phyloP scores from a whole-genome alignment of 2,797 vertebrate species.

The Catharus ustulatus region DNA sequence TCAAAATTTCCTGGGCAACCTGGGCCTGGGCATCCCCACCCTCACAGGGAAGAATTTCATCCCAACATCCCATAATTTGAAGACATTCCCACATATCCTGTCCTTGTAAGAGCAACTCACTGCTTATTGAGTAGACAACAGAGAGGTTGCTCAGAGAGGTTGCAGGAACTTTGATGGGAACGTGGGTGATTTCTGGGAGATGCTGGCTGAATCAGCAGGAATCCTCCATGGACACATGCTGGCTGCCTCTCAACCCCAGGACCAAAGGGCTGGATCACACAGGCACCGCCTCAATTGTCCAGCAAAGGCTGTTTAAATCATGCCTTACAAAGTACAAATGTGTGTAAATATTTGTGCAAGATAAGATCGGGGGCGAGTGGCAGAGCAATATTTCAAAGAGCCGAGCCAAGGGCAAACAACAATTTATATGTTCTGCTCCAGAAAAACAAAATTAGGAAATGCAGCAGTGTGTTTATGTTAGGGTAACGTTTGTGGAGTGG shows the following conservation, averaged over 20 bases:
- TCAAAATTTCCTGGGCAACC: not conserved
- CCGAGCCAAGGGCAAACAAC: slow-evolving; percentile 52
- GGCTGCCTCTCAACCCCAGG: not conserved
- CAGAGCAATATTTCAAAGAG: slow-evolving; percentile 66
- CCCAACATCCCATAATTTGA: not conserved
- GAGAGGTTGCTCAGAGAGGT: not conserved
- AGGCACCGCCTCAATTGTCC: not conserved
- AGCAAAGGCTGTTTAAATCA: slow-evolving; percentile 29
- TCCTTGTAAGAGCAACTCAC: not conserved
- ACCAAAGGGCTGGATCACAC: slow-evolving; percentile 6
- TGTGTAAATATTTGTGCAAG: slow-evolving; percentile 66
- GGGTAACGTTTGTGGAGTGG: not conserved
- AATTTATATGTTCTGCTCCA: slow-evolving; percentile 54
- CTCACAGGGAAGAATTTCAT: not conserved
- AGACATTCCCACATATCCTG: not conserved
- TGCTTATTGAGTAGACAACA: not conserved
- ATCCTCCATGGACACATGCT: not conserved
- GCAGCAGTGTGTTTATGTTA: slow-evolving; percentile 40
- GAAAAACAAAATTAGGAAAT: slow-evolving; percentile 51
- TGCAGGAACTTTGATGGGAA: not conserved
- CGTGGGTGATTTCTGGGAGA: not conserved
- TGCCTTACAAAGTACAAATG: slow-evolving; percentile 25
- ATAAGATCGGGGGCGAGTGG: slow-evolving; percentile 49
- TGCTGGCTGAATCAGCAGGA: not conserved
- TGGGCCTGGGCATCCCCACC: fast-evolving